Base-by-base conservation (phyloP, 2,888 invertebrate genomes). In the Yponomeuta sedellus region DNA sequence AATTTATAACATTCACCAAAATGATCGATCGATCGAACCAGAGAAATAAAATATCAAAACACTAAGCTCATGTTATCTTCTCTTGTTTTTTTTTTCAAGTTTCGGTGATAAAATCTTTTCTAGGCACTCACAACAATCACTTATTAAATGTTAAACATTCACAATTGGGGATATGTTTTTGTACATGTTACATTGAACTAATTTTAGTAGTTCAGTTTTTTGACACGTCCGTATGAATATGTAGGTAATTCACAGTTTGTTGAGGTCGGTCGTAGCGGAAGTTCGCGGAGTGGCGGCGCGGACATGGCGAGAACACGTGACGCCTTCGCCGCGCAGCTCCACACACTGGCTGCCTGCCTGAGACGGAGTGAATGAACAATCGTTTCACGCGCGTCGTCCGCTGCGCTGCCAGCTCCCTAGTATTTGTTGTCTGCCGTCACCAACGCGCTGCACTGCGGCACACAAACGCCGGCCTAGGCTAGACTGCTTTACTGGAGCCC, bases 221-320 rank as follows among this genome's bases (percentile, higher is more conserved):
- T 20, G 22, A 11, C 59, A 59, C 22, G 25, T 59, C 1, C 22
- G 5, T 58, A 52, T 52, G 12, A 52, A 52, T 52, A 52, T 52
- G 44, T 52, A 52, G 44, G 44, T 52, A 52, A 16, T 52, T 52
- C 16, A 52, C 44, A 52, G 16, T 52, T 52, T 58, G 58, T 12
- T n/a, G 8, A 6, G 57, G 57, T 59, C 25, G 59, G 59, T 22
- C 59, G 59, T 20, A 25, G 4, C 59, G 59, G 57, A 59, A 59
- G 59, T 59, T 25, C 22, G 59, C 12, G 10, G 11, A 25, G 59
- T 11, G 59, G 3, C 59, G 59, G 59, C 44, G 44, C 44, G 44
- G 44, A 16, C 44, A 52, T 52, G 44, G 12, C 16, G 44, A 12
- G 44, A 16, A 16, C 59, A 59, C 59, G 59, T 59, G 59, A 59